Base-by-base conservation (phyloP, 23 tunicate species). In the Diplosoma virens region DNA sequence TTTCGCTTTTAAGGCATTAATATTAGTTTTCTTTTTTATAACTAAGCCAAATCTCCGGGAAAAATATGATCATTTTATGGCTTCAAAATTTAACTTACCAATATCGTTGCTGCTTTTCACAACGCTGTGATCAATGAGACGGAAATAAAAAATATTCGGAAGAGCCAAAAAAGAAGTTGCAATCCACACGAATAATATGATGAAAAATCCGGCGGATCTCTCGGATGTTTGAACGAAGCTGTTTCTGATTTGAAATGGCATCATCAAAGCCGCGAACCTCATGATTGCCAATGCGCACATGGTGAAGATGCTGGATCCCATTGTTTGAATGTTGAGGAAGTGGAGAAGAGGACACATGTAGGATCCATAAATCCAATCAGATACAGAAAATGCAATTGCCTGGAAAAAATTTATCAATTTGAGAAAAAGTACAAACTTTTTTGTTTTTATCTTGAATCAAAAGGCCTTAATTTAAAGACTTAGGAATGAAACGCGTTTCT, bases 201-300 rank as follows among this genome's bases (percentile, higher is more conserved):
- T 75, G n/a, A 78, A 20, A 21, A 28, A 54, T 47, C 88, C 96
- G 45, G 79, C 74, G 33, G 24, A 66, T 25, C 86, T 66, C 30
- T 34, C 60, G 9, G 60, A 25, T 3, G 96, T 78, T 0, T 84
- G 61, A 23, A 82, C 47, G 18, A 86, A 67, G 64, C 86, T 82
- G 32, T 76, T 58, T n/a, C 81, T 80, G 35, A 89, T 46, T 59
- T 81, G 71, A 34, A 82, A 89, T 4, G 96, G 96, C 60, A 76
- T 58, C 77, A 70, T 80, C 34, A 89, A 34, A 0, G 88, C 96
- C 71, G 78, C 58, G 67, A 82, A 89, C 3, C 96, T 70, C 87
- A 89, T 89, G 69, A 85, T 46, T 1, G 88, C 96, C 2, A 89
- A 71, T 1, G 96, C 65, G 41, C 96, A 89, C 63, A 89, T 89